Evolutionary conservation across 2,797 vertebrate species (phyloP).

Genomic region (Enteromius afrohamiltoni): DNA sequence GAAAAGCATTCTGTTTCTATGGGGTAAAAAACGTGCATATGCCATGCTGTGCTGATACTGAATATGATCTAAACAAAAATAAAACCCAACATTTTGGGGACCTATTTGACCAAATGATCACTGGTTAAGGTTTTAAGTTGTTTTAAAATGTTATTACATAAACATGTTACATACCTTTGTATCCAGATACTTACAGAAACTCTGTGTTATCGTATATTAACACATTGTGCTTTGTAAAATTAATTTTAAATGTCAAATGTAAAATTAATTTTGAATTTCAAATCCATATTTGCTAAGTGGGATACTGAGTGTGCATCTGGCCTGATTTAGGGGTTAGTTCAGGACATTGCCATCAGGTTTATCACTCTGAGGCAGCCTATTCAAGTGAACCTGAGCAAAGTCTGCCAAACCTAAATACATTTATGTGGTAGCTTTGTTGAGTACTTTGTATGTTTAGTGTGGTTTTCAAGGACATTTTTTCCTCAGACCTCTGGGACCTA

Average conservation of each 20-base stretch:
- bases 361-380: not conserved
- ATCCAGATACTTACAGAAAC: not conserved
- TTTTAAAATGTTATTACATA: not conserved
- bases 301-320: not conserved
- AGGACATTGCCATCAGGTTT: not conserved
- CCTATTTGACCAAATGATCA: not conserved
- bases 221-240: not conserved
- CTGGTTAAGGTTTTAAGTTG: not conserved
- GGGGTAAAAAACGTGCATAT: not conserved
- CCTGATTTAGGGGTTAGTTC: not conserved
- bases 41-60: conserved; percentile 10
- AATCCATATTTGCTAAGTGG: not conserved
- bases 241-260: too few relatives aligned
- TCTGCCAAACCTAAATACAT: not conserved
- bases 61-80: not conserved
- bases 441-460: conserved; percentile 12
- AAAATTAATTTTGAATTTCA: not conserved
- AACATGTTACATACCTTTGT: not conserved
- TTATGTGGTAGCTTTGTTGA: conserved; percentile 8
- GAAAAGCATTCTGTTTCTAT: conserved; percentile 3
- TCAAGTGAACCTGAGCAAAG: not conserved
- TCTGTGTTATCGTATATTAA: not conserved
- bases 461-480: conserved; percentile 21
- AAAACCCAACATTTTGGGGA: not conserved
- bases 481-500: conserved; percentile 19